phyloP scores from a whole-genome alignment of 2,797 vertebrate species.

The Enteromius paludinosus region DNA sequence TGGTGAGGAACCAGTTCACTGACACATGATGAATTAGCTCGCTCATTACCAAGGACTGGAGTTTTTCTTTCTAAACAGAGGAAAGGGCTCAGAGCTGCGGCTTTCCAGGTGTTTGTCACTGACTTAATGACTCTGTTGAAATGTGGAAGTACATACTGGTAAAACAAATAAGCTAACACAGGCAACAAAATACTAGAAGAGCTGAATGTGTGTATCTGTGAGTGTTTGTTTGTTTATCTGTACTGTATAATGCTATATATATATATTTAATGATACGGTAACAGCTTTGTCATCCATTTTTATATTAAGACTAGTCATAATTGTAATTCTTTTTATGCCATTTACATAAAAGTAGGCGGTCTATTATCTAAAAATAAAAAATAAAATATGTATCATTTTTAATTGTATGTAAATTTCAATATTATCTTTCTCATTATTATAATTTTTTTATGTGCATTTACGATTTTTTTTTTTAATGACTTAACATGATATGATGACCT shows the following conservation, averaged over 20 bases:
- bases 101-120: constrained; percentile 36
- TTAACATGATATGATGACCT: background rate
- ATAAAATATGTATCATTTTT: background rate
- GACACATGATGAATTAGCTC: constrained; percentile 60
- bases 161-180: constrained; percentile 42
- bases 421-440: background rate
- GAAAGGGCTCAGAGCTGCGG: constrained; percentile 28
- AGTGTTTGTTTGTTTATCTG: background rate
- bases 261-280: background rate
- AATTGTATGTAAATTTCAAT: background rate
- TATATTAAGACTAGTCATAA: background rate
- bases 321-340: background rate
- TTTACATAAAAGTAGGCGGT: background rate
- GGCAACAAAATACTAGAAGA: constrained; percentile 13
- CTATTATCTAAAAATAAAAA: background rate
- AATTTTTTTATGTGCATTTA: background rate
- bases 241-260: background rate
- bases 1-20: constrained; percentile 49
- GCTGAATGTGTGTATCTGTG: background rate
- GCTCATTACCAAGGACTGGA: constrained; percentile 47
- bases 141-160: constrained; percentile 41
- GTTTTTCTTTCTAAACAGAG: constrained; percentile 41
- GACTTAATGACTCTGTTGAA: constrained; percentile 48
- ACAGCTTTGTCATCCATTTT: background rate
- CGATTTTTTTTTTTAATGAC: no score